Percentiles rank a stretch among this genome's conserved stretches.
These are phyloP conservation scores for Aphrocallistes beatrix DNA, from an alignment of 37 sponge, comb jelly and placozoan species.

Conservation along the genomic window DNA sequence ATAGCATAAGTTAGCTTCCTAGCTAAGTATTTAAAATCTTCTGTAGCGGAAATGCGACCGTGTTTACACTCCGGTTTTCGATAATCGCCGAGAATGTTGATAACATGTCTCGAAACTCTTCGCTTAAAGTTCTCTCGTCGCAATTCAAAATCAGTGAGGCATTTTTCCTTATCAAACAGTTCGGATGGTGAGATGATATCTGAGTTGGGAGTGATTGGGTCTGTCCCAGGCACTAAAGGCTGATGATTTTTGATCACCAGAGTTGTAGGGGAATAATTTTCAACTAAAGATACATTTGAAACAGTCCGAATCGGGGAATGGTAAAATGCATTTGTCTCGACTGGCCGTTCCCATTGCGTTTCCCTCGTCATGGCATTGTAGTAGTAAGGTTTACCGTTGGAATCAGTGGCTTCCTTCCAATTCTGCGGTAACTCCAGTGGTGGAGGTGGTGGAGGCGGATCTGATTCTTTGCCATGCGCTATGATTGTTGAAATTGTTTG, in stretches of 20 bases:
- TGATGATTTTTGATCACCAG: neutral
- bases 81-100: slow-evolving; percentile 66
- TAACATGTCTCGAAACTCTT: slow-evolving; percentile 68
- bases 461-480: neutral
- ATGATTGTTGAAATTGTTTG: neutral
- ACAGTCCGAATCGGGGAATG: neutral
- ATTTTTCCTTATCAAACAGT: neutral
- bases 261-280: neutral
- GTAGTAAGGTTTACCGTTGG: slow-evolving; percentile 21
- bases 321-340: neutral
- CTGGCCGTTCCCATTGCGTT: slow-evolving; percentile 23
- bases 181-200: neutral
- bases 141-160: neutral
- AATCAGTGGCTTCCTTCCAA: slow-evolving; percentile 22
- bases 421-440: slow-evolving; percentile 23
- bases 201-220: neutral
- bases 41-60: slow-evolving; percentile 67
- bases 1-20: slow-evolving; percentile 85
- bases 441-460: slow-evolving; percentile 15
- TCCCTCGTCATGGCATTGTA: slow-evolving; percentile 22
- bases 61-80: slow-evolving; percentile 84
- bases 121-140: neutral
- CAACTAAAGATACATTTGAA: neutral
- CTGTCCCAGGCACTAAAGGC: slow-evolving; percentile 2
- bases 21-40: slow-evolving; percentile 92